phyloP scores from a whole-genome alignment of 2,888 invertebrate genomes.

The Tyria jacobaeae region DNA sequence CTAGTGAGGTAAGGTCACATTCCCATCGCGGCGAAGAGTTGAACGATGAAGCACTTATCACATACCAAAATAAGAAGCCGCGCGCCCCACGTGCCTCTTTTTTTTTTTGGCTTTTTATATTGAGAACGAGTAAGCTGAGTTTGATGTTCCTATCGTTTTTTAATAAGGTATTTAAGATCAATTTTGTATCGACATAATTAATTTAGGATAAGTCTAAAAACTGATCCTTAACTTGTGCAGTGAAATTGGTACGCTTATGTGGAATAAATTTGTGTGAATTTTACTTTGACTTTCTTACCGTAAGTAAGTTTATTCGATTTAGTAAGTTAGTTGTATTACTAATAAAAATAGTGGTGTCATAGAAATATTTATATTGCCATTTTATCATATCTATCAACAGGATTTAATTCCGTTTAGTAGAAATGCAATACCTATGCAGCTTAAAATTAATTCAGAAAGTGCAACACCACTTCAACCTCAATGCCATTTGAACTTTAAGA shows the following conservation, averaged over 20 bases:
- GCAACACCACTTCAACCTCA: no score
- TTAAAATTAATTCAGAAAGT: no score
- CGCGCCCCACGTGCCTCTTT: conserved; percentile 20
- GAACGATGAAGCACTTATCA: conserved; percentile 53
- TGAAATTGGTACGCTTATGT: not conserved
- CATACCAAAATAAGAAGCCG: conserved; percentile 22
- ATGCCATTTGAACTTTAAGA: not conserved
- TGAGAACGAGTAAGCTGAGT: not conserved
- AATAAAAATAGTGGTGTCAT: not conserved
- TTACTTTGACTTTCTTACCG: not conserved
- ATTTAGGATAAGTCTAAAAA: not conserved
- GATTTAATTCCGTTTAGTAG: no score
- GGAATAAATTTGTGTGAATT: not conserved
- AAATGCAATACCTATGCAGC: no score
- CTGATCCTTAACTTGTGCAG: not conserved
- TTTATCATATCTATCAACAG: no score
- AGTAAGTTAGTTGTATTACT: not conserved
- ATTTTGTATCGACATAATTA: not conserved
- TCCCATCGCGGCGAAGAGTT: conserved; percentile 48
- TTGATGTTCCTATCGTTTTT: not conserved
- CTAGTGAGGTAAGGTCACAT: conserved; percentile 31
- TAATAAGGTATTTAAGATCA: not conserved
- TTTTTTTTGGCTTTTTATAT: conserved; percentile 15
- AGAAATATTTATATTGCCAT: not conserved
- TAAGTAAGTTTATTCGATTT: not conserved